Base-by-base conservation (phyloP, 1,140 invertebrate genomes). In the Formica selysi region DNA sequence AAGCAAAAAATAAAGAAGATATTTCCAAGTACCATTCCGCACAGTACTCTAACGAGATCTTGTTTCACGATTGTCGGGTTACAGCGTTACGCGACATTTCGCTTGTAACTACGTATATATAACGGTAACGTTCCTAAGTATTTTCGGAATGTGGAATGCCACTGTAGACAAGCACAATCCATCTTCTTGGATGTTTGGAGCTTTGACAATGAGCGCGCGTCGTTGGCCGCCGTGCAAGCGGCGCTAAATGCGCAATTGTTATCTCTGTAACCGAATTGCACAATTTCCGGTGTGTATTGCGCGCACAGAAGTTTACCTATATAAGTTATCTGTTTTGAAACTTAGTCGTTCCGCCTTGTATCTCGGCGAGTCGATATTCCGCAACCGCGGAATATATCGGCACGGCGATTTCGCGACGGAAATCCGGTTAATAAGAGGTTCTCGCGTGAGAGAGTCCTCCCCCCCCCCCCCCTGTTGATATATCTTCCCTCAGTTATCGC, bases 311-410 rank as follows among this genome's bases (percentile, higher is more conserved):
- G 76, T 78, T 85, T 65, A 65, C 36, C 79, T 81, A 29, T 29
- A 29, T 81, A 83, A 83, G 79, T 83, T 84, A 83, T 74, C 70
- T 57, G 36, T 61, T 86, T 29, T 29, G 68, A 65, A 84, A 71
- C 71, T 86, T 84, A 54, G 57, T 71, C 22, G 38, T 19, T 41
- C 29, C 57, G 26, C 16, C 36, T 41, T 8, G 41, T 51, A 5
- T 1, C 74, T 67, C 26, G 6, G 6, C 11, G 62, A 51, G 26
- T 32, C 38, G 41, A 78, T 61, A 48, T 62, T 19, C 16, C 76
- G n/a, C 19, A 16, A 48, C 11, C 44, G 44, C 3, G 44, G 10
- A 11, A 22, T 22, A 44, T 3, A 48, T 62, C 16, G 65, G 8
- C 38, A 38, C n/a, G 41, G 36, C 32, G 71, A 36, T 48, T 22